Percentiles rank a stretch among this genome's conserved stretches.
Evolutionary conservation across 1,140 invertebrate species (phyloP).

Genomic region (Sesamia nonagrioides): DNA sequence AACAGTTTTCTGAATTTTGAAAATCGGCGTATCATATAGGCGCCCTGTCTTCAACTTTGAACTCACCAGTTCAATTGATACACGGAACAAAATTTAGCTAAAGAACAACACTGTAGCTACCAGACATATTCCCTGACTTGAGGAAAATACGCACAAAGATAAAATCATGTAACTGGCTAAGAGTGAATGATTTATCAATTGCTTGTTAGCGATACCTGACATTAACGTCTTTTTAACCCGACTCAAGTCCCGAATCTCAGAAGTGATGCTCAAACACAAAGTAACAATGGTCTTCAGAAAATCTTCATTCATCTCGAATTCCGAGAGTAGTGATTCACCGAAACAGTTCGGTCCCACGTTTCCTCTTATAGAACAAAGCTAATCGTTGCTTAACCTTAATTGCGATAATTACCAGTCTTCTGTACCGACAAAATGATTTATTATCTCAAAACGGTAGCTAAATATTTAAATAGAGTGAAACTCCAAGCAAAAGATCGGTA

Average conservation of each 20-base stretch:
- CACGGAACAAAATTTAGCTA: too few species aligned
- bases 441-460: conserved; percentile 63
- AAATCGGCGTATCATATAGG: too few species aligned
- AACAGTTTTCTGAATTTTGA: too few species aligned
- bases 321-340: conserved; percentile 41
- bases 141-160: not conserved
- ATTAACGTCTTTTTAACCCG: conserved; percentile 29
- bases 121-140: not conserved
- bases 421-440: conserved; percentile 73
- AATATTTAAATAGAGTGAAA: conserved; percentile 52
- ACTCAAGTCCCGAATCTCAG: conserved; percentile 14
- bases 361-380: conserved; percentile 77
- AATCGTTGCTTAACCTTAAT: conserved; percentile 84
- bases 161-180: not conserved
- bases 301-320: conserved; percentile 38
- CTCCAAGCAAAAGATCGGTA: not conserved
- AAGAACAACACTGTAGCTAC: too few species aligned
- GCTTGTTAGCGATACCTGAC: conserved; percentile 39
- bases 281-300: conserved; percentile 10
- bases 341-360: conserved; percentile 64
- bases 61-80: too few species aligned
- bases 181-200: conserved; percentile 24
- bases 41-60: too few species aligned
- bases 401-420: conserved; percentile 76
- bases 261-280: conserved; percentile 18